Conservation (phyloP, 2,797 vertebrate species). For the Lerista edwardsae region DNA sequence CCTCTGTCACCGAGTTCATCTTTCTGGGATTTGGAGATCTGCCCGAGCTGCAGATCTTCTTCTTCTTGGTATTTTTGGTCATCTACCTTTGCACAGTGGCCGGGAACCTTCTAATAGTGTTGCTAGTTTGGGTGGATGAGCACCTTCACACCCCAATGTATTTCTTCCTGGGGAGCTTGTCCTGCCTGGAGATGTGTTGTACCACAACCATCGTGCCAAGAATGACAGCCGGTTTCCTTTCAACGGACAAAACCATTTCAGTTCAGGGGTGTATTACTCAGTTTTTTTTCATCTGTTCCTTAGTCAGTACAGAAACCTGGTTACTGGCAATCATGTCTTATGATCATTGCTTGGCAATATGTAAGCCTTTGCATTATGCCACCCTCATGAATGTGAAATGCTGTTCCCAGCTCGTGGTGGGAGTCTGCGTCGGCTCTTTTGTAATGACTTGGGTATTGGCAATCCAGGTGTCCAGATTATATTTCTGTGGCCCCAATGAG, state of each 20-base stretch:
- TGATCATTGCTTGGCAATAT: not conserved
- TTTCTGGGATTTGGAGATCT: not conserved
- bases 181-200: not conserved
- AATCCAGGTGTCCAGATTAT: not conserved
- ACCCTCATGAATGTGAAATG: not conserved
- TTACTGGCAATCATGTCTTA: constrained; percentile 6
- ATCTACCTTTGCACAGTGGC: not conserved
- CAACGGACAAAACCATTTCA: not conserved
- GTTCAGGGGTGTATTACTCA: not conserved
- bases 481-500: not conserved
- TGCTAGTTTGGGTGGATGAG: not conserved
- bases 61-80: not conserved
- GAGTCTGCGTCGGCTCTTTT: not conserved
- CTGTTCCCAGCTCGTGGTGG: not conserved
- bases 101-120: not conserved
- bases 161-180: constrained; percentile 4
- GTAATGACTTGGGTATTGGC: not conserved
- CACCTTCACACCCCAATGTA: constrained; percentile 5
- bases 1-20: no score
- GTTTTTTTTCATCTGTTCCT: not conserved
- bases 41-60: not conserved
- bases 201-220: not conserved
- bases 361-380: not conserved
- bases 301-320: not conserved
- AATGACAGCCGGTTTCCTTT: not conserved